Base-by-base conservation (phyloP, 2,888 invertebrate genomes). In the Mylabris sibirica region DNA sequence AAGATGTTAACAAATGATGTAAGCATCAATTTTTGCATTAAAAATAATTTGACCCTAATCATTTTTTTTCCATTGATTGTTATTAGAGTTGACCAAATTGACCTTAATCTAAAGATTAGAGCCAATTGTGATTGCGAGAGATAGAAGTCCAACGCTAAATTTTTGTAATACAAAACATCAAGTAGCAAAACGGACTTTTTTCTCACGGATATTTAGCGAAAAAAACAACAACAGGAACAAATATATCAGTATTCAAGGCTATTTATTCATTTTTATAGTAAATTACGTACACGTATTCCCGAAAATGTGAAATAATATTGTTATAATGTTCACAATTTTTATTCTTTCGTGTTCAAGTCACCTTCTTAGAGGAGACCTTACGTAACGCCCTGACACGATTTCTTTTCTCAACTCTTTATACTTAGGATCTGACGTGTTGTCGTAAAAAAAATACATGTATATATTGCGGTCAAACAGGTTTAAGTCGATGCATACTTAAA, bases 1-100 rank as follows among this genome's bases (percentile, higher is more conserved):
- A 60, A 63, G 60, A 63, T 70, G 68, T 70, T 35, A 68, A 72
- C 68, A 60, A 59, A 71, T 73, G 73, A 73, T 71, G 71, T 73
- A 71, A 73, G 62, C 72, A 68, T 63, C 70, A 68, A 62, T 62
- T 69, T 71, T 72, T 69, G 65, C 73, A 49, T 49, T 20, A 49
- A 49, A 20, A 20, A 49, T 66, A 71, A 73, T 72, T 72, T 74
- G 66, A 65, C 68, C 53, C 24, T 53, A 53, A 53, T 53, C 53
- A 12, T 24, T 24, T 30, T 30, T 30, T 30, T 30, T 30, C 30
- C 30, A 30, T 30, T 30, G 30, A 30, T 30, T 30, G 30, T 30
- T 30, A 30, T 30, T 53, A 53, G 22, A 9, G 3, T 59, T 64
- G 62, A 67, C 68, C 65, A 68, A 70, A 70, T 62, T 72, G 66